Conservation (phyloP, 2,797 vertebrate genomes). For the Mormyrops boulengeri region DNA sequence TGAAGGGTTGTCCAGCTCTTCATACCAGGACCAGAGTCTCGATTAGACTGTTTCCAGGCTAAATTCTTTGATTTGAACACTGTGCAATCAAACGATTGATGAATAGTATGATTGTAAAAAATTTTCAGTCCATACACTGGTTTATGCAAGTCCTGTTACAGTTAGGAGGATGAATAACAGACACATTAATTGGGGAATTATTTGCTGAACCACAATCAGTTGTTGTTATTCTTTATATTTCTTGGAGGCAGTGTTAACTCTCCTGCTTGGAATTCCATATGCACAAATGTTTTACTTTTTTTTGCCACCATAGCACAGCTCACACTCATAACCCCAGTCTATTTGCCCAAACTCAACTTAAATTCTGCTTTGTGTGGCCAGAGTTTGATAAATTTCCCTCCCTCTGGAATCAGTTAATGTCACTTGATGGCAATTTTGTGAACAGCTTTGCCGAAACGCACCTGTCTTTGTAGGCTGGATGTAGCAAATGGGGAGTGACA, state of each 20-base stretch:
- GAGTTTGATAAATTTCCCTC: slow-evolving; percentile 23
- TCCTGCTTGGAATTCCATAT: not conserved
- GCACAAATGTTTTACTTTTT: not conserved
- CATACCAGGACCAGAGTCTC: not conserved
- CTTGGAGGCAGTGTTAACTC: not conserved
- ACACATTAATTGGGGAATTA: not conserved
- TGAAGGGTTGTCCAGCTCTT: not conserved
- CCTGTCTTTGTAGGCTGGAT: not conserved
- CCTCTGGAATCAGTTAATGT: not conserved
- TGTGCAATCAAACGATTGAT: not conserved
- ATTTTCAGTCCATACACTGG: not conserved
- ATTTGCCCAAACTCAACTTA: not conserved
- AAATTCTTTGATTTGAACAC: not conserved
- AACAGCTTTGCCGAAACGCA: not conserved
- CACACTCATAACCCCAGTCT: not conserved
- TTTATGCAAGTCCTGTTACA: not conserved
- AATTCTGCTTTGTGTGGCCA: slow-evolving; percentile 30
- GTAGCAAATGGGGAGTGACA: not conserved
- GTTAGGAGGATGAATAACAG: not conserved
- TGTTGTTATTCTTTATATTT: not conserved
- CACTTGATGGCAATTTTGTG: not conserved
- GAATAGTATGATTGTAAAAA: not conserved
- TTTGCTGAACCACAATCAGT: not conserved
- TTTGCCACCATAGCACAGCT: not conserved
- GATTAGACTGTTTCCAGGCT: not conserved